phyloP scores from a whole-genome alignment of 2,888 invertebrate species.

The Heliconius hortense region DNA sequence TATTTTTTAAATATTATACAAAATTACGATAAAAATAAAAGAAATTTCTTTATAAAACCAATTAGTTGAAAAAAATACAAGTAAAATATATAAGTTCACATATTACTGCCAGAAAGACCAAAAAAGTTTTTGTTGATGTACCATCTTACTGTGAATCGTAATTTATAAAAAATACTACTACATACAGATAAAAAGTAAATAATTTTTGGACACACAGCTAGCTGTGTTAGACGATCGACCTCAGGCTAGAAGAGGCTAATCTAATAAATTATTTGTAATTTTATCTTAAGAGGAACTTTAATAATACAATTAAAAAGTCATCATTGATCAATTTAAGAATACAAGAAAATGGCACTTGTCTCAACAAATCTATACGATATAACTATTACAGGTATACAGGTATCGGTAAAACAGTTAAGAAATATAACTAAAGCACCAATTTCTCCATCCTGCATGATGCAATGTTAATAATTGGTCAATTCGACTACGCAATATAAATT shows the following conservation, averaged over 20 bases:
- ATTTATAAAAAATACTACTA: no score
- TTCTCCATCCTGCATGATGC: conserved; percentile 38
- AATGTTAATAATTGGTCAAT: conserved; percentile 52
- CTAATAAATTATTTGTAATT: no score
- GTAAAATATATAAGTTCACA: no score
- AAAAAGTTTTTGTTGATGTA: no score
- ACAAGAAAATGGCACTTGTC: neutral
- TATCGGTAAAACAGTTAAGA: conserved; percentile 22
- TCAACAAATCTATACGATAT: neutral
- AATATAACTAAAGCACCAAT: conserved; percentile 26
- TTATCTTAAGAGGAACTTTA: no score
- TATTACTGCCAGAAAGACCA: no score
- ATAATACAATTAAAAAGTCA: neutral
- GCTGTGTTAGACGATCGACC: no score
- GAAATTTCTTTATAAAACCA: neutral
- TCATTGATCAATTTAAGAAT: neutral
- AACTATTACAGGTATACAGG: neutral
- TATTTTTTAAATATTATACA: neutral
- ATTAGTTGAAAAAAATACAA: no score
- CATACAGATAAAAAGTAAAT: no score
- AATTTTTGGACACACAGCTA: no score
- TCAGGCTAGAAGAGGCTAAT: no score
- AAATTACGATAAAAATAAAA: neutral
- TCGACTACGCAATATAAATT: conserved; percentile 61
- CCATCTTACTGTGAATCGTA: no score